phyloP scores from a whole-genome alignment of 2,113 vertebrate species.

The Sorex araneus region DNA sequence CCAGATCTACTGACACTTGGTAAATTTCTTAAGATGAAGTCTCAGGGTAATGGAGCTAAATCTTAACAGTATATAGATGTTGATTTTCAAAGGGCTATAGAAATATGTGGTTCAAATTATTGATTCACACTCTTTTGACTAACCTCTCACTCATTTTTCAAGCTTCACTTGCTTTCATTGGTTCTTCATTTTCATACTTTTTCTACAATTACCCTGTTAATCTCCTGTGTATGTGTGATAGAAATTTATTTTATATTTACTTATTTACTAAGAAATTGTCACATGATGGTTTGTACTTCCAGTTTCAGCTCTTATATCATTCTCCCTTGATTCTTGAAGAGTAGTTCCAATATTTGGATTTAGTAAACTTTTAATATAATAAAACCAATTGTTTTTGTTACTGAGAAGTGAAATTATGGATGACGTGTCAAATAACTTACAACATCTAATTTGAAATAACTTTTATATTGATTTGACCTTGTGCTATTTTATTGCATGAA shows the following conservation, averaged over 20 bases:
- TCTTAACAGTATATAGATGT: neutral
- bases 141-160: rapidly evolving
- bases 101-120: neutral
- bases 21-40: neutral
- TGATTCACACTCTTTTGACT: neutral
- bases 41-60: neutral
- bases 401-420: neutral
- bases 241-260: neutral
- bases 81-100: neutral
- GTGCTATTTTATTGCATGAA: conserved; percentile 49
- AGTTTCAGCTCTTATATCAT: neutral
- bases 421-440: neutral
- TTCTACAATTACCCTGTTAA: no score
- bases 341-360: neutral
- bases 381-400: neutral
- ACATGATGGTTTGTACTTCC: neutral
- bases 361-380: conserved; percentile 55
- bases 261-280: neutral
- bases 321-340: neutral
- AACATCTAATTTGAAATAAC: conserved; percentile 18
- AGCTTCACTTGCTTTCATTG: neutral
- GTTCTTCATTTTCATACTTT: neutral
- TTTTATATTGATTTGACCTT: conserved; percentile 62
- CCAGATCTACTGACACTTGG: neutral
- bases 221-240: neutral